Evolutionary conservation across 2,888 invertebrate species (phyloP).

Genomic region (Pachliopta kotzebuea): DNA sequence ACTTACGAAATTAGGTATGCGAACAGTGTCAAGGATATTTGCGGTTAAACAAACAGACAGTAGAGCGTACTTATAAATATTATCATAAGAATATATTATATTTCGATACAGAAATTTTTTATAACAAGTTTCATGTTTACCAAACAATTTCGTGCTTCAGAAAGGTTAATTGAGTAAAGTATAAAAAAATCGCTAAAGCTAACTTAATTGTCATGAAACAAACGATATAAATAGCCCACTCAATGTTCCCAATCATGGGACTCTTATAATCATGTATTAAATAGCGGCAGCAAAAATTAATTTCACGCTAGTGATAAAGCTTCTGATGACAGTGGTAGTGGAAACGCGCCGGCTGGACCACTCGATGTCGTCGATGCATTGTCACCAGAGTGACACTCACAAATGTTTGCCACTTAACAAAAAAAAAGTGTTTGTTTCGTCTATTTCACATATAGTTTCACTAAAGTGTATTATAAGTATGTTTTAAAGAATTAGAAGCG

Average conservation of each 20-base stretch:
- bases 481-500: slow-evolving; percentile 6
- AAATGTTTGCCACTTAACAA: slow-evolving; percentile 66
- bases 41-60: slow-evolving; percentile 26
- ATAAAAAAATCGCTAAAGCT: no score
- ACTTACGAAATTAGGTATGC: slow-evolving; percentile 15
- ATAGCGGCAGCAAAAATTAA: not conserved
- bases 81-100: not conserved
- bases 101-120: not conserved
- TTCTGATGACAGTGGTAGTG: slow-evolving; percentile 29
- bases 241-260: no score
- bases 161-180: no score
- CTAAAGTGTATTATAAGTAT: slow-evolving; percentile 26
- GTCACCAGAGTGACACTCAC: slow-evolving; percentile 65
- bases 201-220: no score
- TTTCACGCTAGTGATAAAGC: not conserved
- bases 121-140: not conserved
- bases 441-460: slow-evolving; percentile 37
- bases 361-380: slow-evolving; percentile 57
- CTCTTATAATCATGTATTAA: not conserved
- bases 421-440: slow-evolving; percentile 41
- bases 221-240: no score
- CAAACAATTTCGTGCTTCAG: no score
- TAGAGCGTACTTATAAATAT: slow-evolving; percentile 2
- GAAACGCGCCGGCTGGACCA: slow-evolving; percentile 37
- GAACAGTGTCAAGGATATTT: slow-evolving; percentile 25